A percentile compares a stretch with the other conserved stretches of the same genome.
These are phyloP conservation scores for Hyphantria cunea DNA, from an alignment of 1,140 invertebrate species.

Conservation along the genomic window DNA sequence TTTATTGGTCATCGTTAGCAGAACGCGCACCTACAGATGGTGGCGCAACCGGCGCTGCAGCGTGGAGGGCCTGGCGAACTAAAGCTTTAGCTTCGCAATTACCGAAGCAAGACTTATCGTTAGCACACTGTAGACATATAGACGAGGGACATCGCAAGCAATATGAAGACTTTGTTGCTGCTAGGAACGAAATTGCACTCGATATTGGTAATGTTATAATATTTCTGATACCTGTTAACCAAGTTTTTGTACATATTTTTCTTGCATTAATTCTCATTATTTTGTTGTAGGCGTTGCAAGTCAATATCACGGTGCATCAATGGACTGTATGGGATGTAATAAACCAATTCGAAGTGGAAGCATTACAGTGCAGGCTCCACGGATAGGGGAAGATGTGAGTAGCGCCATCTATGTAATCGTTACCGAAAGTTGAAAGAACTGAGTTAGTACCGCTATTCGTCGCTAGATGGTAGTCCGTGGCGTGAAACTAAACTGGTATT, in stretches of 20 bases:
- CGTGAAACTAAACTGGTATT: background rate
- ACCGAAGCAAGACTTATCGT: slow-evolving; percentile 96
- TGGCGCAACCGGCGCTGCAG: slow-evolving; percentile 88
- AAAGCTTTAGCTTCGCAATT: slow-evolving; percentile 90
- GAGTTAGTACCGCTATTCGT: slow-evolving; percentile 35
- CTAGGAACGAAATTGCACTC: slow-evolving; percentile 95
- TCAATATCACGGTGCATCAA: slow-evolving; percentile 60
- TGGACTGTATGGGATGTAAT: slow-evolving; percentile 80
- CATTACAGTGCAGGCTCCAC: slow-evolving; percentile 80
- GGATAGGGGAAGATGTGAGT: slow-evolving; percentile 79
- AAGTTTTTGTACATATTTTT: no score
- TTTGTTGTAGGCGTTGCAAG: slow-evolving; percentile 63
- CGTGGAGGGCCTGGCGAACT: slow-evolving; percentile 70
- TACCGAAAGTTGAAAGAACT: background rate
- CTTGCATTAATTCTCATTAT: background rate
- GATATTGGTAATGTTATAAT: slow-evolving; percentile 89
- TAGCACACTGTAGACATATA: slow-evolving; percentile 94
- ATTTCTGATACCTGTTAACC: background rate
- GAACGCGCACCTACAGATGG: slow-evolving; percentile 75
- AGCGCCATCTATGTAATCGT: slow-evolving; percentile 32
- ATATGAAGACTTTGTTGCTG: slow-evolving; percentile 95
- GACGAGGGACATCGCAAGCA: slow-evolving; percentile 88
- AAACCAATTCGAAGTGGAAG: slow-evolving; percentile 80
- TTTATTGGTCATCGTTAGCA: slow-evolving; percentile 74
- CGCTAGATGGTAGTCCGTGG: slow-evolving; percentile 38